These are phyloP conservation scores for Oscheius myriophilus DNA, from an alignment of 2,888 invertebrate genomes.

Conservation along the genomic window DNA sequence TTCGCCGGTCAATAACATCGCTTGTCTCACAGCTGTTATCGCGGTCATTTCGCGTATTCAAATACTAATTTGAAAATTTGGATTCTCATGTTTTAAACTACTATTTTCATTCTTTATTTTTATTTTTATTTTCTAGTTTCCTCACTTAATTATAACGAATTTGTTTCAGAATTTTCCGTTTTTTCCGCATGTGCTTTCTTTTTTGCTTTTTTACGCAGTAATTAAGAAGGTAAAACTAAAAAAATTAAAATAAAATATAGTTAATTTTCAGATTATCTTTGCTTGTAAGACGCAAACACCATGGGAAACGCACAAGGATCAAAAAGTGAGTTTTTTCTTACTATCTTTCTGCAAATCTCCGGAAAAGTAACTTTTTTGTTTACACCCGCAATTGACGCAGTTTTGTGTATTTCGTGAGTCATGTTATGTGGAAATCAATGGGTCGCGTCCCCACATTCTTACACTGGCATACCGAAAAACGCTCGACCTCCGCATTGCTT, in stretches of 20 bases:
- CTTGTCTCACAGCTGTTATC: conserved; percentile 9
- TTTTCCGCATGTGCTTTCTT: neutral
- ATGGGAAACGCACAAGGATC: conserved; percentile 28
- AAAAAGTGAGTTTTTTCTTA: conserved; percentile 10
- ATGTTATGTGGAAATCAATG: conserved; percentile 22
- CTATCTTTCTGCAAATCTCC: neutral
- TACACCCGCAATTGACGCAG: neutral
- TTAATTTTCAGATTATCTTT: neutral
- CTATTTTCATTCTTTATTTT: neutral
- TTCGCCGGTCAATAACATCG: conserved; percentile 19
- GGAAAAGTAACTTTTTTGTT: neutral
- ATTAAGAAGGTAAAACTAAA: neutral
- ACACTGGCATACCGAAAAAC: conserved; percentile 26
- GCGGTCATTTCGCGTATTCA: conserved; percentile 7
- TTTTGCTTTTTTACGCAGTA: neutral
- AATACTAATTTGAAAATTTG: neutral
- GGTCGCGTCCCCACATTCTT: conserved; percentile 7
- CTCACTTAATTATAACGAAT: neutral
- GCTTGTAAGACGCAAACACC: neutral
- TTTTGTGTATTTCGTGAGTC: conserved; percentile 2
- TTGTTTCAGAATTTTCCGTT: neutral
- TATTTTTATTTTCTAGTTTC: neutral
- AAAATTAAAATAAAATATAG: neutral
- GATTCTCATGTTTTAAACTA: neutral
- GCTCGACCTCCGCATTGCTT: conserved; percentile 13